These are phyloP conservation scores for Paracanthobrama guichenoti DNA, from an alignment of 2,113 vertebrate species.

Conservation along the genomic window DNA sequence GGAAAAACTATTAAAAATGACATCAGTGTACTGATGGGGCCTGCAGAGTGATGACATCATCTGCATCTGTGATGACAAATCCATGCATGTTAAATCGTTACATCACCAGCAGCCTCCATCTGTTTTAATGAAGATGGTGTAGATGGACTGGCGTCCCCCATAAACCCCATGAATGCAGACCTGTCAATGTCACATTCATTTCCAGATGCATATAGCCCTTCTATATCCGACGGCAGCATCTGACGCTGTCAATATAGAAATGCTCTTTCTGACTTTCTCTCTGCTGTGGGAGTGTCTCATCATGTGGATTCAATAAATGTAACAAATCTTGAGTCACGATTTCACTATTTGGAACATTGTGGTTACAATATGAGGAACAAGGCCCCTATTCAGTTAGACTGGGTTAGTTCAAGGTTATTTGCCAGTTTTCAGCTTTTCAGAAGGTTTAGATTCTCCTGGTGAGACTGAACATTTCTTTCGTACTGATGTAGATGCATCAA, in stretches of 20 bases:
- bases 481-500: background rate
- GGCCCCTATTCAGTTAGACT: background rate
- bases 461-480: background rate
- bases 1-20: background rate
- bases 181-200: background rate
- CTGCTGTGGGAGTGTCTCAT: conserved; percentile 3
- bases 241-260: conserved; percentile 12
- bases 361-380: background rate
- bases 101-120: background rate
- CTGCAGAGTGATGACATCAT: background rate
- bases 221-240: conserved; percentile 32
- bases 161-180: conserved; percentile 14
- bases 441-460: background rate
- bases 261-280: background rate
- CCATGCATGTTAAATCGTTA: background rate
- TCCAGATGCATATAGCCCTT: background rate
- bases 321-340: background rate
- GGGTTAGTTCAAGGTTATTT: background rate
- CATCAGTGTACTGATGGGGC: background rate
- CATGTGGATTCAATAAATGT: background rate
- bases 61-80: background rate
- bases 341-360: conserved; percentile 8
- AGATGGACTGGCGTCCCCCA: conserved; percentile 2
- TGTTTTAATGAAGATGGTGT: background rate
- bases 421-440: background rate